These are phyloP conservation scores for Neofelis nebulosa DNA, from an alignment of 2,113 vertebrate species.

Conservation along the genomic window DNA sequence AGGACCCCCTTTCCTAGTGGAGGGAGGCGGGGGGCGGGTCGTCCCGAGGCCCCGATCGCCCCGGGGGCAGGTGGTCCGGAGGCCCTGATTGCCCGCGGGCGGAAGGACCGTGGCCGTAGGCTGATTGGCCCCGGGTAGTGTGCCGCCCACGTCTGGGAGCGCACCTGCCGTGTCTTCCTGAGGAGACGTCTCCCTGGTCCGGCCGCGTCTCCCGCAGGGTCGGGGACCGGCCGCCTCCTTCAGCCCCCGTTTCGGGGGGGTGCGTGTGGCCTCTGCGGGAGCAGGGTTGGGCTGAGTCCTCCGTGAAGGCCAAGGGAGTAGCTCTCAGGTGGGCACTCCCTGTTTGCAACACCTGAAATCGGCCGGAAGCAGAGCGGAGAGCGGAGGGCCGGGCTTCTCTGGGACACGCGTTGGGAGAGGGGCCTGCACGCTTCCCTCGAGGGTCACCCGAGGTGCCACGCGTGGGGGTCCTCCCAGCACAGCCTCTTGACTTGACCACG, in stretches of 20 bases:
- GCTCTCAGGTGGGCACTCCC: accelerated
- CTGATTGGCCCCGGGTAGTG: too few relatives aligned
- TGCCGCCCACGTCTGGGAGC: too few relatives aligned
- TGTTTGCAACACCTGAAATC: background rate
- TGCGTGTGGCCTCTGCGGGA: background rate
- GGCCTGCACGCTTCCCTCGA: background rate
- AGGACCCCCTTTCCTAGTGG: too few relatives aligned
- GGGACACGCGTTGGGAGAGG: background rate
- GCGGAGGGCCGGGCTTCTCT: background rate
- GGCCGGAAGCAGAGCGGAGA: too few relatives aligned
- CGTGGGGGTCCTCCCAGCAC: background rate
- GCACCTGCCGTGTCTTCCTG: too few relatives aligned
- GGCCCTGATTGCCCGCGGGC: too few relatives aligned
- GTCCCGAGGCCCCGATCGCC: too few relatives aligned
- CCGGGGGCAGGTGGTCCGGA: background rate
- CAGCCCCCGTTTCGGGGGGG: too few relatives aligned
- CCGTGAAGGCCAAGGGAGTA: background rate
- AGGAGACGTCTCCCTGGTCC: too few relatives aligned
- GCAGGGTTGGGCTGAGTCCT: background rate
- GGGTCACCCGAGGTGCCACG: background rate
- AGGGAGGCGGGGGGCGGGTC: background rate
- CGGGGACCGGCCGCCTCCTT: too few relatives aligned
- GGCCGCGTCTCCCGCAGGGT: too few relatives aligned
- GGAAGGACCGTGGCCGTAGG: too few relatives aligned
- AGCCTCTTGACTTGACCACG: background rate